Evolutionary conservation across 2,113 vertebrate genomes (phyloP).

Genomic region (Zosterops pallidus): DNA sequence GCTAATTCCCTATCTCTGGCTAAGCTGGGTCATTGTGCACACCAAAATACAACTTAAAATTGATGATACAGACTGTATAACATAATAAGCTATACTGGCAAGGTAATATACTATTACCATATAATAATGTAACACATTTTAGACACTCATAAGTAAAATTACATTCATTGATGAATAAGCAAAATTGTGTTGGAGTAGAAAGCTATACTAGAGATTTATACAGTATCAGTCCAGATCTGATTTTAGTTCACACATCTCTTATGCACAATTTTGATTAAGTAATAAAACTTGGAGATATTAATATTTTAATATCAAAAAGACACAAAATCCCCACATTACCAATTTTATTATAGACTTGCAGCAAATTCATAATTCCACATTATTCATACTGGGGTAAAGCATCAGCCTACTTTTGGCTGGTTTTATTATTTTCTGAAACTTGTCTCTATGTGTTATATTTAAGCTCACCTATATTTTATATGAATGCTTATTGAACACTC

Average conservation of each 20-base stretch:
- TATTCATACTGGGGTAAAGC: background rate
- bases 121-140: background rate
- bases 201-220: background rate
- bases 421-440: background rate
- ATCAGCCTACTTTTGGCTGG: background rate
- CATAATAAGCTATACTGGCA: constrained; percentile 29
- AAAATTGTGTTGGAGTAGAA: background rate
- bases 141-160: background rate
- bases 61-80: background rate
- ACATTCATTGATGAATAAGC: background rate
- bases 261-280: background rate
- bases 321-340: accelerated
- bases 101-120: background rate
- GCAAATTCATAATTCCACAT: background rate
- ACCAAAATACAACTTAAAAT: constrained; percentile 11
- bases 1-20: constrained; percentile 71
- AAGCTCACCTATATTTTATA: background rate
- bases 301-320: background rate
- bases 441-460: background rate
- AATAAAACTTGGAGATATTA: background rate
- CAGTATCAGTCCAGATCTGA: background rate
- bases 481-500: background rate
- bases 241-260: background rate
- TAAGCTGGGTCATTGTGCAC: constrained; percentile 43
- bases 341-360: background rate